A percentile compares a stretch with the other conserved stretches of the same genome.
Conservation (phyloP, 2,888 invertebrate genomes). For the Hyles lineata region DNA sequence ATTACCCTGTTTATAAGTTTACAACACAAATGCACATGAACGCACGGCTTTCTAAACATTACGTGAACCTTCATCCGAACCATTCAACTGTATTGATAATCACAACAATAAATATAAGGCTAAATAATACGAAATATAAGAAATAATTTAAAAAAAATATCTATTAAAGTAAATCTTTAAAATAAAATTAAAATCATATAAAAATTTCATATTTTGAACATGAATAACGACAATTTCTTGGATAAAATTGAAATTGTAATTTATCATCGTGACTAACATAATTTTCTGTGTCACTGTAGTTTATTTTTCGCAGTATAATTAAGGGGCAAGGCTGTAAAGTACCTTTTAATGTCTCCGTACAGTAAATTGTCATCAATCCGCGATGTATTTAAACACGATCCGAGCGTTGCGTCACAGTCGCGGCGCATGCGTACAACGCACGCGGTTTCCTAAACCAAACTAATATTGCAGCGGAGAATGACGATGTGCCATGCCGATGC, state of each 20-base stretch:
- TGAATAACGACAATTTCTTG: no score
- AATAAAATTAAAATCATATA: no score
- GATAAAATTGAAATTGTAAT: no score
- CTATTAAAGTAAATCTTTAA: no score
- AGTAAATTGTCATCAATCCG: constrained; percentile 16
- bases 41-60: constrained; percentile 6
- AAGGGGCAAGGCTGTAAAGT: no score
- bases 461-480: constrained; percentile 25
- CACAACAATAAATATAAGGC: not conserved
- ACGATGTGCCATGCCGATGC: not conserved
- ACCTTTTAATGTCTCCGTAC: not conserved
- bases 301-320: no score
- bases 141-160: no score
- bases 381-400: constrained; percentile 4
- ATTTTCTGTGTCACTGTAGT: no score
- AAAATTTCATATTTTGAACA: no score
- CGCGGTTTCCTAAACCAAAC: constrained; percentile 37
- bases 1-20: not conserved
- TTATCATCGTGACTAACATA: no score
- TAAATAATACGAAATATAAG: no score
- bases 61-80: not conserved
- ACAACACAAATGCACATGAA: constrained; percentile 6
- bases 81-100: not conserved
- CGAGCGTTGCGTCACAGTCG: constrained; percentile 28
- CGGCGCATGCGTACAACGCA: constrained; percentile 45